These are phyloP conservation scores for Serrognathus titanus DNA, from an alignment of 2,888 invertebrate genomes.

Conservation along the genomic window DNA sequence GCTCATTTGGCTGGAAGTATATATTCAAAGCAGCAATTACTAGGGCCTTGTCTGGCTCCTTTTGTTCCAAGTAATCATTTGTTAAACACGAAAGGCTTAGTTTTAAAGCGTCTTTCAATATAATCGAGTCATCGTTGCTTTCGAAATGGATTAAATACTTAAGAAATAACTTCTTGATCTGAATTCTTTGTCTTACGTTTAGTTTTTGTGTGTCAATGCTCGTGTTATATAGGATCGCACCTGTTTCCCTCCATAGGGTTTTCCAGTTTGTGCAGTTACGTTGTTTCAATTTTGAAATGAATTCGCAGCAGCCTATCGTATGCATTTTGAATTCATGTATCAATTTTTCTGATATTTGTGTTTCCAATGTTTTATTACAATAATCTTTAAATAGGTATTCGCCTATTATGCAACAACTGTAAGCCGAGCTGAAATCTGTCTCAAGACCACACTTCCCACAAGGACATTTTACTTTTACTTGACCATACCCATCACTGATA, in stretches of 20 bases:
- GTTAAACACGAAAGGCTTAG: conserved; percentile 16
- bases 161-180: conserved; percentile 7
- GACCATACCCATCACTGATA: too few relatives aligned
- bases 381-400: conserved; percentile 1
- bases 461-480: too few relatives aligned
- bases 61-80: conserved; percentile 17
- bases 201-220: neutral
- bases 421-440: neutral
- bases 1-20: conserved; percentile 21
- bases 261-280: conserved; percentile 4
- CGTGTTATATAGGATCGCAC: conserved; percentile 5
- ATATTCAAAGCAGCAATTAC: conserved; percentile 28
- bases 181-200: neutral
- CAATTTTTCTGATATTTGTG: neutral
- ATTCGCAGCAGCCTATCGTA: neutral
- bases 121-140: conserved; percentile 8
- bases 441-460: neutral
- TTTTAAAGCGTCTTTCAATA: conserved; percentile 15
- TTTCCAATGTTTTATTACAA: neutral
- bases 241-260: conserved; percentile 1
- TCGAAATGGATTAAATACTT: conserved; percentile 19
- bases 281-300: neutral
- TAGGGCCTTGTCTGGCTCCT: conserved; percentile 24
- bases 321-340: neutral
- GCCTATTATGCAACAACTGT: neutral